Conservation (phyloP, 2,113 vertebrate genomes). For the Cheilinus undulatus region DNA sequence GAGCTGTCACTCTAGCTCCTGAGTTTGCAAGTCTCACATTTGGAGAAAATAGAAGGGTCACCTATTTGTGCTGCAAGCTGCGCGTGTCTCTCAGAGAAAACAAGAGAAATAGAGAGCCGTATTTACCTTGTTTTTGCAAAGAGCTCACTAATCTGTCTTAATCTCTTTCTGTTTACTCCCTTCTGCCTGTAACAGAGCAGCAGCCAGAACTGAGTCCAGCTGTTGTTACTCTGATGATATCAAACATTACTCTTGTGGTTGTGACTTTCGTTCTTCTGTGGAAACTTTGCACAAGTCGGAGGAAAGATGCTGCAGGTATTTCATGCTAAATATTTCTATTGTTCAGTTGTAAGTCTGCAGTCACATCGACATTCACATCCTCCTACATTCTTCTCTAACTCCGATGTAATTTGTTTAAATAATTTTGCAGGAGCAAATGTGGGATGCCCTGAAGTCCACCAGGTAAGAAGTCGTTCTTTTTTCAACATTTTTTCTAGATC, state of each 20-base stretch:
- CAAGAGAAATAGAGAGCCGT: too few species aligned
- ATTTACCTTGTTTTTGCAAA: too few species aligned
- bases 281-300: not conserved
- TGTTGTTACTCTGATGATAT: not conserved
- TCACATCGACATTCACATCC: not conserved
- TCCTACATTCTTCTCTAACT: not conserved
- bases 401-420: not conserved
- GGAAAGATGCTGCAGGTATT: not conserved
- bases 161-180: not conserved
- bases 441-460: not conserved
- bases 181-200: not conserved
- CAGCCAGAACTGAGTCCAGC: not conserved
- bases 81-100: too few species aligned
- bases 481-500: too few species aligned
- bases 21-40: too few species aligned
- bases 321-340: not conserved
- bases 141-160: too few species aligned
- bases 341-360: too few species aligned
- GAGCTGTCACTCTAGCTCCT: too few species aligned
- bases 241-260: conserved; percentile 7
- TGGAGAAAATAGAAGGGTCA: too few species aligned
- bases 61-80: too few species aligned
- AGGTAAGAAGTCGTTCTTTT: conserved; percentile 15
- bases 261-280: not conserved
- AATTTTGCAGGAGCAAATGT: not conserved